Evolutionary conservation across 2,113 vertebrate genomes (phyloP).

Genomic region (Dipodomys ordii): DNA sequence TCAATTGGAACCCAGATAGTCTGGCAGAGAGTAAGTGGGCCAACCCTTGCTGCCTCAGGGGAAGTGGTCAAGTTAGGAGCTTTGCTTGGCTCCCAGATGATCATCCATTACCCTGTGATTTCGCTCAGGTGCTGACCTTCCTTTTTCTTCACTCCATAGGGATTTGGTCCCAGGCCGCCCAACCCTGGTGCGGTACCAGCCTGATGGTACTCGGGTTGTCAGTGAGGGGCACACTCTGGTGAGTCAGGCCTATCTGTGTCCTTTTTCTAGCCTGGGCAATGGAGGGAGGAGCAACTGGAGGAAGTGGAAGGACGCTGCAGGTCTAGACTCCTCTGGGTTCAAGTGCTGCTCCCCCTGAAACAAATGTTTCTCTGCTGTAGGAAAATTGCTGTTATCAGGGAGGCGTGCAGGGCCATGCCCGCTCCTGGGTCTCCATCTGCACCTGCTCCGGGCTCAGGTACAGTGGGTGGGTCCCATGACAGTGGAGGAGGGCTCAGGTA

Average conservation of each 20-base stretch:
- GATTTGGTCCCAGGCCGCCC: constrained; percentile 87
- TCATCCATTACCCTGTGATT: background rate
- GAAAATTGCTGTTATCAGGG: constrained; percentile 93
- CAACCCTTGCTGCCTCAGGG: background rate
- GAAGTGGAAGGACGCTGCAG: background rate
- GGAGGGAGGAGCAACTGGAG: background rate
- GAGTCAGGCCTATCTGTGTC: constrained; percentile 64
- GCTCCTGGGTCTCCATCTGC: constrained; percentile 92
- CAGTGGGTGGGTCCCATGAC: background rate
- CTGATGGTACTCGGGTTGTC: constrained; percentile 88
- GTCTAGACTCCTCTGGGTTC: background rate
- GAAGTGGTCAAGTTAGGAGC: background rate
- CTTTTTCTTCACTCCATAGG: constrained; percentile 80
- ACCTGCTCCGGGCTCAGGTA: constrained; percentile 93
- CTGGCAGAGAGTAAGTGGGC: background rate
- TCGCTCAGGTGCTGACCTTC: background rate
- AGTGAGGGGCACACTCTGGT: constrained; percentile 87
- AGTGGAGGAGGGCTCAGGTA: background rate
- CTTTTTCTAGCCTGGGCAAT: background rate
- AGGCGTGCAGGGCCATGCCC: constrained; percentile 77
- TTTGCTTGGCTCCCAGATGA: background rate
- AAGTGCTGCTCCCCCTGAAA: background rate
- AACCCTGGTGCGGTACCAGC: constrained; percentile 91
- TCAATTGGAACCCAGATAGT: background rate
- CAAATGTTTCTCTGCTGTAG: constrained; percentile 81